Evolutionary conservation across 2,888 invertebrate genomes (phyloP).

Genomic region (Eudemis profundana): DNA sequence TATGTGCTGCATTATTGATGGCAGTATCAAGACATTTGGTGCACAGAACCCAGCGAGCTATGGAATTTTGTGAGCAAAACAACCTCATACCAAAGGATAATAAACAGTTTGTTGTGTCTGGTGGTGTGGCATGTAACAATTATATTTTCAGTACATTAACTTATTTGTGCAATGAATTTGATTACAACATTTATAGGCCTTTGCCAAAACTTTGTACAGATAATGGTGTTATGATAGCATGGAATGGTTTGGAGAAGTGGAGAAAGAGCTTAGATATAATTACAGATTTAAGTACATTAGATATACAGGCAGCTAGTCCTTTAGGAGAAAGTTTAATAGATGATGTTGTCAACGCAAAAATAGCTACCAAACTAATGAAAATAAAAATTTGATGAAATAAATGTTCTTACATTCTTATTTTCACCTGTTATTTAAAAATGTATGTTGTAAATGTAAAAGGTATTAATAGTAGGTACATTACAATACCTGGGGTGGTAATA

Average conservation of each 20-base stretch:
- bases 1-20: slow-evolving; percentile 94
- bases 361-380: slow-evolving; percentile 77
- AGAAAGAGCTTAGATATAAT: slow-evolving; percentile 79
- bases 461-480: too few species aligned
- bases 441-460: too few species aligned
- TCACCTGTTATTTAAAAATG: neutral
- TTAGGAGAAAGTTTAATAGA: slow-evolving; percentile 87
- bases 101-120: slow-evolving; percentile 92
- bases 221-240: slow-evolving; percentile 99
- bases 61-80: slow-evolving; percentile 88
- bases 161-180: slow-evolving; percentile 88
- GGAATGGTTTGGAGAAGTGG: slow-evolving; percentile 97
- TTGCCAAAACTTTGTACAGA: slow-evolving; percentile 96
- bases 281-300: slow-evolving; percentile 86
- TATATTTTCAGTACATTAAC: slow-evolving; percentile 90
- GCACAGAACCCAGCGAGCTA: slow-evolving; percentile 93
- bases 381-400: slow-evolving; percentile 51
- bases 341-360: slow-evolving; percentile 83
- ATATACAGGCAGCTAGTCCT: slow-evolving; percentile 86
- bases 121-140: slow-evolving; percentile 98
- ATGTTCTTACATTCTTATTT: neutral
- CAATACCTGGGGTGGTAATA: too few species aligned
- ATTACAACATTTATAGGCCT: slow-evolving; percentile 90
- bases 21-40: slow-evolving; percentile 91
- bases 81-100: slow-evolving; percentile 87